These are phyloP conservation scores for Bucco capensis DNA, from an alignment of 2,113 vertebrate genomes.

Conservation along the genomic window DNA sequence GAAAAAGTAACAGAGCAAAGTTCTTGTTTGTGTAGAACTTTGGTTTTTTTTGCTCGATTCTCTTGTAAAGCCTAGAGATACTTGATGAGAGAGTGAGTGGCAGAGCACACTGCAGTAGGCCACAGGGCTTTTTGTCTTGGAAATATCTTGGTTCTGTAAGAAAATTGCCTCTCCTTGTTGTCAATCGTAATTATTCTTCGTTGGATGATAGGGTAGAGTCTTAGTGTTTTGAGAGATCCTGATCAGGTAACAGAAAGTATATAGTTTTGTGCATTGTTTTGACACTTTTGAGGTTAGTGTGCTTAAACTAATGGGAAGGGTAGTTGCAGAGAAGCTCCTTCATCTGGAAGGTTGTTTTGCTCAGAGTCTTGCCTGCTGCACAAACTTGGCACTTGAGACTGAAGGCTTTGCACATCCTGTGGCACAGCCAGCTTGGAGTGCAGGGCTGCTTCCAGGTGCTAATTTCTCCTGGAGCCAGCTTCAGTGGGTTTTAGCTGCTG, in stretches of 20 bases:
- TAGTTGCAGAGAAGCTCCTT: background rate
- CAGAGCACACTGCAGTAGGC: background rate
- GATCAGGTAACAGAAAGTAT: fast-evolving
- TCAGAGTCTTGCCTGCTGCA: background rate
- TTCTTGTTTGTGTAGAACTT: background rate
- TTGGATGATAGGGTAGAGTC: background rate
- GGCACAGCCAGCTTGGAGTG: fast-evolving
- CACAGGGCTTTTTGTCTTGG: background rate
- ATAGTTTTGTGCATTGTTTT: background rate
- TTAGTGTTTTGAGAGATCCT: background rate
- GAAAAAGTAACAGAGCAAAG: background rate
- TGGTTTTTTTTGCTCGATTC: background rate
- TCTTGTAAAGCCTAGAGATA: background rate
- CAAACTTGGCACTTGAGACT: fast-evolving
- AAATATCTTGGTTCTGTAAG: background rate
- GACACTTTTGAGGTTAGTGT: background rate
- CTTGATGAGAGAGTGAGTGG: background rate
- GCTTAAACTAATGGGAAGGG: background rate
- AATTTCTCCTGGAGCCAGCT: background rate
- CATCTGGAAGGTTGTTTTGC: background rate
- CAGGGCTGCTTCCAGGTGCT: background rate
- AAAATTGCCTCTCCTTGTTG: background rate
- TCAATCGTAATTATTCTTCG: background rate
- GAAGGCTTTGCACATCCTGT: background rate
- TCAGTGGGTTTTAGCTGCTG: background rate